Evolutionary conservation across 2,113 vertebrate genomes (phyloP).

Genomic region (Mellivora capensis): DNA sequence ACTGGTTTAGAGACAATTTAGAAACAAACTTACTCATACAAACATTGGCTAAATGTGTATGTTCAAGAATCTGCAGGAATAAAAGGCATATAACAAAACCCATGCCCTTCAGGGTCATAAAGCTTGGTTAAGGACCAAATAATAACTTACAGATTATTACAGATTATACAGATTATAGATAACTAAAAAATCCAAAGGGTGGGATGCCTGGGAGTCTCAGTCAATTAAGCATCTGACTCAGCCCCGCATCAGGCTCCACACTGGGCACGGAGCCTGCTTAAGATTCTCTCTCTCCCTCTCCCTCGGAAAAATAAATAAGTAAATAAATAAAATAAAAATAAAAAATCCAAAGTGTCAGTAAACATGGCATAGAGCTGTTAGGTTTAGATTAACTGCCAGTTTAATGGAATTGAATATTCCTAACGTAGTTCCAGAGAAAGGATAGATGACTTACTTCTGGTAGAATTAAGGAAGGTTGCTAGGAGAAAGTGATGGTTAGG

Average conservation of each 20-base stretch:
- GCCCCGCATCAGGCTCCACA: no score
- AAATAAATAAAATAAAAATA: not conserved
- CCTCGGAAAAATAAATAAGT: not conserved
- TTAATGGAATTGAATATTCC: not conserved
- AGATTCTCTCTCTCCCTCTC: not conserved
- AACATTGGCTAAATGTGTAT: not conserved
- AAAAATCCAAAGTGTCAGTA: not conserved
- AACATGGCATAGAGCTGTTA: not conserved
- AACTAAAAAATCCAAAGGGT: not conserved
- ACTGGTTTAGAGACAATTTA: not conserved
- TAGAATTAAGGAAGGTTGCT: not conserved
- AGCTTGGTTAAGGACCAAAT: not conserved
- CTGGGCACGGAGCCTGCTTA: not conserved
- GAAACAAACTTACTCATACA: not conserved
- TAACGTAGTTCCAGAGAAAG: not conserved
- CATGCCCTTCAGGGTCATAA: not conserved
- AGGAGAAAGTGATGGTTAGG: not conserved
- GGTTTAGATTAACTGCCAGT: not conserved
- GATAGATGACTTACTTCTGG: not conserved
- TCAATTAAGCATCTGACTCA: not conserved
- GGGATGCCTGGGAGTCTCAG: not conserved
- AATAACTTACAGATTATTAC: not conserved
- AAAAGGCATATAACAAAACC: not conserved
- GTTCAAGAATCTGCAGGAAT: not conserved
- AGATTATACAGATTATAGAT: no score